A percentile compares a stretch with the other conserved stretches of the same genome.
phyloP scores from a whole-genome alignment of 2,113 vertebrate genomes.

The Pseudopodoces humilis region DNA sequence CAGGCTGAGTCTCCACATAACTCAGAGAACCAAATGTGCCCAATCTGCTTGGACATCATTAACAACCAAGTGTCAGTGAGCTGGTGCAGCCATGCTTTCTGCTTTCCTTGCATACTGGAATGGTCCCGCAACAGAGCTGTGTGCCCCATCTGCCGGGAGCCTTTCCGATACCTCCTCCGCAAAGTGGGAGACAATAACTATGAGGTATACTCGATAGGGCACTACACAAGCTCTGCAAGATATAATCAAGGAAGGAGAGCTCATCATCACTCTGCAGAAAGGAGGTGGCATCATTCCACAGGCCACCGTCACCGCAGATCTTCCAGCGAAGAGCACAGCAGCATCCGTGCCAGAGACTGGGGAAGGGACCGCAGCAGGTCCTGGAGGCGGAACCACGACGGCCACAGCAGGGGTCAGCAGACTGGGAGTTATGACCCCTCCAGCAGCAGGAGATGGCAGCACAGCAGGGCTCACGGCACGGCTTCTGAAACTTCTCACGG shows the following conservation, averaged over 20 bases:
- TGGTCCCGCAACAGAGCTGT: not conserved
- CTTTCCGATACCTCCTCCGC: not conserved
- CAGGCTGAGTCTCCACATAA: not conserved
- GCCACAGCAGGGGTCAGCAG: not conserved
- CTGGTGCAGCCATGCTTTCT: not conserved
- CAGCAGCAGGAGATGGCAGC: not conserved
- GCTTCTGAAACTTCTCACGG: not conserved
- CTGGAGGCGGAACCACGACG: fast-evolving
- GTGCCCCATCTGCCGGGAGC: not conserved
- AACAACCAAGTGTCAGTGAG: not conserved
- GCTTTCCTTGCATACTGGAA: not conserved
- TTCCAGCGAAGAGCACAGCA: not conserved
- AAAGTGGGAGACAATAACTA: not conserved
- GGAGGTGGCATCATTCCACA: not conserved
- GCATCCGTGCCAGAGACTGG: not conserved
- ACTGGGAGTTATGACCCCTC: not conserved
- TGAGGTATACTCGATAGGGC: not conserved
- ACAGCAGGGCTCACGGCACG: not conserved
- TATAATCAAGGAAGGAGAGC: not conserved
- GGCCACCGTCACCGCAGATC: not conserved
- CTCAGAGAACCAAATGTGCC: not conserved
- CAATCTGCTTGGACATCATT: not conserved
- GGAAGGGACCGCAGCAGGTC: not conserved
- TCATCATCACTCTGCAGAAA: not conserved
- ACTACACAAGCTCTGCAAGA: not conserved